Evolutionary conservation across 2,888 invertebrate species (phyloP), one percentile per base, ranked within the genome.

Genomic region (Hyposoter dolosus): DNA sequence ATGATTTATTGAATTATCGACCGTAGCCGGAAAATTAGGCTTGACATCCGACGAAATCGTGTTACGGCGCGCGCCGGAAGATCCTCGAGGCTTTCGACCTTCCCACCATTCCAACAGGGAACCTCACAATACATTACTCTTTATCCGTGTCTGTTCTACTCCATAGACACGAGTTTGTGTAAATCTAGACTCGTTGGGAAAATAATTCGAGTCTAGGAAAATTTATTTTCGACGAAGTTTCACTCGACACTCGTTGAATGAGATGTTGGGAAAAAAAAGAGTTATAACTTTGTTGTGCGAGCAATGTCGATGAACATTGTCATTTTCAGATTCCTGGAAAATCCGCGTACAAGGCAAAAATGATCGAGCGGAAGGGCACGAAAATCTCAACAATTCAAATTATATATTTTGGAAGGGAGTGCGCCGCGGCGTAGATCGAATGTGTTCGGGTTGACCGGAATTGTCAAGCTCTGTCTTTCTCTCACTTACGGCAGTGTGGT

Each of bases 1-100:
- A 35, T 87, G 77, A 84, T 84, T 82, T 85, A 88, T 88, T 72
- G 87, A 87, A 85, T 84, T 85, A 87, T 88, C 87, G 84, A 79
- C 63, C 81, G 53, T 17, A 68, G 66, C 17, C 66, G 60, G 83
- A 35, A 77, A 71, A 81, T 45, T 69, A 45, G 35, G 47, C 45
- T 45, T 71, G 72, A 77, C 84, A 76, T 82, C 77, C 84, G 74
- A 72, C 81, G 77, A 84, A 84, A 84, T 84, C 78, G 81, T 72
- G 72, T 81, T 84, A 82, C 63, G 71, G 71, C 50, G 53, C 28
- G 35, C 65, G 65, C 77, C 81, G 81, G 84, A 84, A 81, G 77
- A 77, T 50, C 47, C 80, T 35, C 32, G 35, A 69, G 63, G 79
- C 43, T 75, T 75, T 80, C 75, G 63, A 80, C 65, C 45, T 76